phyloP scores from a whole-genome alignment of 2,797 vertebrate genomes.

The Phataginus tricuspis region DNA sequence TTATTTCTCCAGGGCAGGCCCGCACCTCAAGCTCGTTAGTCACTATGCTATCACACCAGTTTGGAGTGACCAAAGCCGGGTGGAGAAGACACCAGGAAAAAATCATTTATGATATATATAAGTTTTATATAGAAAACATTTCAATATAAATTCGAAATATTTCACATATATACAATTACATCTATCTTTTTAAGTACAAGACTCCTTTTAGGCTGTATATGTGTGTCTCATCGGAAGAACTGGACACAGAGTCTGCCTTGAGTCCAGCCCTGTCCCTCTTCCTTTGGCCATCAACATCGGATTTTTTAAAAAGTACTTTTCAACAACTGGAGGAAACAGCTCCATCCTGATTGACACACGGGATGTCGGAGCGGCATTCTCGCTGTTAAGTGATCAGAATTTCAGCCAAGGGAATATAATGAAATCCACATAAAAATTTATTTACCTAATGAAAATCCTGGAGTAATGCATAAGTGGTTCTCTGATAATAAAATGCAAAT shows the following conservation, averaged over 20 bases:
- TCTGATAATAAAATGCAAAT: constrained; percentile 85
- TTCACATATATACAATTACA: background rate
- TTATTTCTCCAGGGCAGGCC: background rate
- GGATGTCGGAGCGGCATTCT: constrained; percentile 82
- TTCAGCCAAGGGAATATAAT: constrained; percentile 86
- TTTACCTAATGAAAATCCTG: constrained; percentile 84
- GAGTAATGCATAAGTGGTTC: constrained; percentile 83
- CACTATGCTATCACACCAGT: background rate
- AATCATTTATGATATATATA: rapidly evolving
- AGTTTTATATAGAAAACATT: background rate
- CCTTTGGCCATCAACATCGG: constrained; percentile 69
- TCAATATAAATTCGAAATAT: too few species aligned
- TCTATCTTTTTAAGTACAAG: background rate
- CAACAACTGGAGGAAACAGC: constrained; percentile 85
- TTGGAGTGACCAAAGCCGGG: background rate
- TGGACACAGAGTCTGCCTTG: background rate
- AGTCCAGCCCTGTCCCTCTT: constrained; percentile 67
- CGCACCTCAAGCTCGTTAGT: background rate
- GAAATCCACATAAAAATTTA: constrained; percentile 85
- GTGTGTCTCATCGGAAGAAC: background rate
- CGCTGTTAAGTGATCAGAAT: constrained; percentile 84
- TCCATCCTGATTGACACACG: constrained; percentile 88
- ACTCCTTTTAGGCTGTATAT: background rate
- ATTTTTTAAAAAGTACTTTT: constrained; percentile 76
- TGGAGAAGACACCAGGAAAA: background rate